Evolutionary conservation across 1,140 invertebrate species (phyloP), one percentile per base, ranked within the genome.

Genomic region (Listronotus oregonensis): DNA sequence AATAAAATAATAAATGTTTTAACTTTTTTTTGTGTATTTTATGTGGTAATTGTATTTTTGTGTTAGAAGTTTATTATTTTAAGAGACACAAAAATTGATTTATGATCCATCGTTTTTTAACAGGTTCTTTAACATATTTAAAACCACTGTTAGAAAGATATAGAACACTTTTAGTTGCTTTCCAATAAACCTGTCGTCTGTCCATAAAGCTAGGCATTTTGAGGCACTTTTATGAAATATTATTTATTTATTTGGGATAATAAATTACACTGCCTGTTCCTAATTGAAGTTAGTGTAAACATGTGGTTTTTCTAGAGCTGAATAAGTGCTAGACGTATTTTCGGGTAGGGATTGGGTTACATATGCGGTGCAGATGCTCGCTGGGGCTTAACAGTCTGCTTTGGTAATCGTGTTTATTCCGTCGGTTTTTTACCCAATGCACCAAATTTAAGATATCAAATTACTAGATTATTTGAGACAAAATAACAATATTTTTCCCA

Each of bases 271-370:
- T 52, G 63, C 46, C 63, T 65, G 55, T 49, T 58, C 39, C 63
- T 65, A 65, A 65, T 65, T 51, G 63, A 58, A 58, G 54, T 57
- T 65, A 47, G 44, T 58, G 54, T 58, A 65, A 65, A 65, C 63
- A 65, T 65, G 63, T 65, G 63, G 63, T 65, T 65, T 65, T 65
- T 65, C 62, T 63, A 58, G 63, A 58, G 63, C 63, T 51, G 12
- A n/a, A 50, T 65, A 65, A 65, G 54, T 65, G 63, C 54, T 65
- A 58, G 63, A 65, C 63, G 50, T 65, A 57, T 57, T 63, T 61
- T 58, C 54, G 63, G 39, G 40, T 50, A 50, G 55, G 63, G 63
- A 65, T 65, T 65, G 32, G 63, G 32, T 65, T 65, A 65, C 63
- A 65, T 58, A 51, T 65, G 63, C 43, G 11, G 21, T 52, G 44